Conservation (phyloP, 2,888 invertebrate genomes). For the Psococerastis gibbosa region DNA sequence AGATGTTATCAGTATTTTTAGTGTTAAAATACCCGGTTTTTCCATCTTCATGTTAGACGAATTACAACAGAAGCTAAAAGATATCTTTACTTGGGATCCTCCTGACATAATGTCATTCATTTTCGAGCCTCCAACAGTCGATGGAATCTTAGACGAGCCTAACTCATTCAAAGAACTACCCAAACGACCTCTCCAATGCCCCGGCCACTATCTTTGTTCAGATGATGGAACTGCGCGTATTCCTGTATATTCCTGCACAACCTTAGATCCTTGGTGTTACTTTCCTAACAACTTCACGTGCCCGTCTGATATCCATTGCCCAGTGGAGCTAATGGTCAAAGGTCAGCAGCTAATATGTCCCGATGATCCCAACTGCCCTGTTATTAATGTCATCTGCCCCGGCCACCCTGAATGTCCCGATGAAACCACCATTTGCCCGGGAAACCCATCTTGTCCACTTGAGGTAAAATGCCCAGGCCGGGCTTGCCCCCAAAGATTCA, state of each 20-base stretch:
- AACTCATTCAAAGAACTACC: not conserved
- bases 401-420: not conserved
- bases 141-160: not conserved
- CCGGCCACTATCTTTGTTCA: not conserved
- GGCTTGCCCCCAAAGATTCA: no score
- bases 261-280: not conserved
- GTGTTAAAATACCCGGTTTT: not conserved
- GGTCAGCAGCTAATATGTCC: not conserved
- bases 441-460: not conserved
- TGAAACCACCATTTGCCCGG: not conserved
- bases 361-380: not conserved
- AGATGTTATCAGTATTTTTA: not conserved
- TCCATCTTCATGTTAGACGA: not conserved
- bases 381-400: not conserved
- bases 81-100: not conserved
- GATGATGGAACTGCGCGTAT: not conserved
- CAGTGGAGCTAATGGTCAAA: not conserved
- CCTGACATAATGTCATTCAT: not conserved
- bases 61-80: not conserved
- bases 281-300: not conserved
- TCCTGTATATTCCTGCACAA: not conserved
- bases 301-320: not conserved
- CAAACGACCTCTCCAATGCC: not conserved
- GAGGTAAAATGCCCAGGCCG: not conserved
- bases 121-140: not conserved